Conservation (phyloP, 2,113 vertebrate genomes). For the Chaetodon auriga region DNA sequence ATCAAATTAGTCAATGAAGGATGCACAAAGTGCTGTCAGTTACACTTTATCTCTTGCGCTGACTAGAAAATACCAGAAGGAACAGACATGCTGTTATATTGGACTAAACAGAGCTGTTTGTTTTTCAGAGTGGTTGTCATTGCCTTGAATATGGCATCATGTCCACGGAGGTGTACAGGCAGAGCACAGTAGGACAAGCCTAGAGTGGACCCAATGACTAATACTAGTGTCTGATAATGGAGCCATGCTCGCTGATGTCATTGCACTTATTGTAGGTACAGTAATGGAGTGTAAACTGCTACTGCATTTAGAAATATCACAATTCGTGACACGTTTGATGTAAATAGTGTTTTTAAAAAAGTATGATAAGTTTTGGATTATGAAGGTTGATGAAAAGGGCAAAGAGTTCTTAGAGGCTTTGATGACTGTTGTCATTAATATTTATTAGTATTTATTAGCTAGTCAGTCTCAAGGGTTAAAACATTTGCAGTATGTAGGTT, state of each 20-base stretch:
- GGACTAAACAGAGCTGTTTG: constrained; percentile 57
- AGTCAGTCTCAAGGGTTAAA: neutral
- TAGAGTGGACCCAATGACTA: constrained; percentile 47
- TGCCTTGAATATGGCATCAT: constrained; percentile 29
- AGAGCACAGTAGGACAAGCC: constrained; percentile 18
- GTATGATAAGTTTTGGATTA: neutral
- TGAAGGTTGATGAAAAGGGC: neutral
- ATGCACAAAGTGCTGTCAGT: neutral
- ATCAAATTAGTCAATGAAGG: neutral
- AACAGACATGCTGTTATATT: constrained; percentile 29
- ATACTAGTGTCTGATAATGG: constrained; percentile 51
- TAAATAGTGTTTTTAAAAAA: neutral
- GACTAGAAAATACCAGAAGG: neutral
- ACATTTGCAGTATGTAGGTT: neutral
- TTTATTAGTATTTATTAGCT: neutral
- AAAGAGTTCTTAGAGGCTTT: neutral
- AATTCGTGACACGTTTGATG: neutral
- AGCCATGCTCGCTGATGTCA: constrained; percentile 47
- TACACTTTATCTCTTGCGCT: constrained; percentile 2
- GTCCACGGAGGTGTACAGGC: constrained; percentile 33
- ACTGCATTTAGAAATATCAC: neutral
- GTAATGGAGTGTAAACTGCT: neutral
- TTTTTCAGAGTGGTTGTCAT: constrained; percentile 43
- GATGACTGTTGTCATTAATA: neutral
- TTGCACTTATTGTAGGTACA: neutral